Evolutionary conservation across 2,888 invertebrate species (phyloP), one percentile per base, ranked within the genome.

Genomic region (Drosophila nigricruria): DNA sequence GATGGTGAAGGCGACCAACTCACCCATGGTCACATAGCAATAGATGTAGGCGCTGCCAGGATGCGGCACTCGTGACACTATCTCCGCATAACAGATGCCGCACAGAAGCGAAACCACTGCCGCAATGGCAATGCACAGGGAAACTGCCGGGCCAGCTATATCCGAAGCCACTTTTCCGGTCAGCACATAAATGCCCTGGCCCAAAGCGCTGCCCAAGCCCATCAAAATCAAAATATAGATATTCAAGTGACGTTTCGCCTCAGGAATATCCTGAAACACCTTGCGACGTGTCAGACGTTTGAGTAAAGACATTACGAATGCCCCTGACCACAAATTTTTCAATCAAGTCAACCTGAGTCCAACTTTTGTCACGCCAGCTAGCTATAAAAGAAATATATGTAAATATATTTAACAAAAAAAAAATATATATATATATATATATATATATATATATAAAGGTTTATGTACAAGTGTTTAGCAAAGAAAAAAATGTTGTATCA

Each of bases 1-100:
- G 18, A 52, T 30, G 23, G 23, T 60, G n/a, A 52, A 60, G n/a
- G 42, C 60, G n/a, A 60, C 32, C 9, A 60, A 25, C 32, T 60
- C 60, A 9, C 52, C 52, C 60, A 60, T 60, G 2, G 32, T 32
- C 32, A 52, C 42, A 42, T 32, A 52, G 16, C 50, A 32, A 1
- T 52, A 52, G 14, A 60, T 18, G 6, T 60, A 52, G 9, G 42
- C 42, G n/a, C 60, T 32, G 30, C 60, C 60, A 1, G 60, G n/a
- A 12, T 14, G 32, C 4, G 60, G 60, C 3, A 60, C 32, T 10
- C 60, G 50, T 0, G 60, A 32, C 14, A 52, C 32, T 1, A 60
- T 9, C 23, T 60, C 60, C 3, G 52, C 60, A 14, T 20, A 32
- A 3, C 60, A 60, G 5, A 52, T 9, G n/a, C 40, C 30, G 2